Conservation (phyloP, 2,797 vertebrate species). For the Monodelphis domestica region DNA sequence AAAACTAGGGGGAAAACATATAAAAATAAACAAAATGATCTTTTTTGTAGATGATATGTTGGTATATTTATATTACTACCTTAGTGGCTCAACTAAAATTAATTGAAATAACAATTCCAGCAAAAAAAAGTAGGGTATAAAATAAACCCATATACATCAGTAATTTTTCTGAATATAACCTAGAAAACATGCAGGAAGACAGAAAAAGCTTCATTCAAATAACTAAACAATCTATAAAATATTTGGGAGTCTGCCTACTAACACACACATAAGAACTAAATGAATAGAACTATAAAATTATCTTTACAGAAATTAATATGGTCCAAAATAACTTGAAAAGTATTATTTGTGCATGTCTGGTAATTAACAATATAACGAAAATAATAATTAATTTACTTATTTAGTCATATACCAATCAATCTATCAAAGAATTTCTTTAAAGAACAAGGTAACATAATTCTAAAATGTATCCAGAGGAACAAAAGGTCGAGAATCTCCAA, state of each 20-base stretch:
- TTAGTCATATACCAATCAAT: not conserved
- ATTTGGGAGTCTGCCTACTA: not conserved
- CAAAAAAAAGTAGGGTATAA: not conserved
- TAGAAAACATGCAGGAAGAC: not conserved
- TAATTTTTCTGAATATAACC: not conserved
- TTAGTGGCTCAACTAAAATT: not conserved
- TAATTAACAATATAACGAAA: not conserved
- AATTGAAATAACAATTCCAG: not conserved
- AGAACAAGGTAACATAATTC: not conserved
- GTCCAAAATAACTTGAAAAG: not conserved
- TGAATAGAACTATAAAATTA: not conserved
- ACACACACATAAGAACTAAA: not conserved
- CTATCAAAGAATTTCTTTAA: not conserved
- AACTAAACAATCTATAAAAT: not conserved
- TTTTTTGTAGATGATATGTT: not conserved
- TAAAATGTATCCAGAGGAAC: not conserved
- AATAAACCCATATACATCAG: not conserved
- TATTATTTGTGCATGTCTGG: not conserved
- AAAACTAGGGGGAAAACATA: not conserved
- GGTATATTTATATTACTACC: not conserved
- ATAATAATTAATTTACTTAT: not conserved
- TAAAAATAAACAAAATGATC: not conserved
- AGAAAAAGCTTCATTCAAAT: not conserved
- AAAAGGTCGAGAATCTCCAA: not conserved
- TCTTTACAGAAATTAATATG: not conserved